Base-by-base conservation (phyloP, 2,888 invertebrate species). In the Ischnura elegans region DNA sequence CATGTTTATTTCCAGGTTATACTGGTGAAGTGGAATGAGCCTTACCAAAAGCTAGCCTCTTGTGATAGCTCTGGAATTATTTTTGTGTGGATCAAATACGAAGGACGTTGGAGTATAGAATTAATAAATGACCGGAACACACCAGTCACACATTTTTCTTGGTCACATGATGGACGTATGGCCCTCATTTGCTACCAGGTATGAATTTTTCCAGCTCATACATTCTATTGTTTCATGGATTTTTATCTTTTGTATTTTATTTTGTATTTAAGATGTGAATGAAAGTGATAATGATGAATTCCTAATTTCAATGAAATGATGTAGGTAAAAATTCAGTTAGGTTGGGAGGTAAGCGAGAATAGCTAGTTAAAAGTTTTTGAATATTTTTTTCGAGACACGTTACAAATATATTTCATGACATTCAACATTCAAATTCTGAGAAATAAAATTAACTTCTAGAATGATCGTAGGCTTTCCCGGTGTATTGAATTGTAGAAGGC, bases 81-180 rank as follows among this genome's bases (percentile, higher is more conserved):
- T 95, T 99, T 99, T 96, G 99, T 99, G 46, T 99, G 99, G 99
- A 99, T 99, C 95, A 99, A 99, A 96, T 99, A 99, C 96, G 99
- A 99, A 96, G 99, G 99, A 85, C 97, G 99, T 87, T 99, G 99
- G 99, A 99, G 99, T 95, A 99, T 99, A 95, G 99, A 99, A 96
- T 97, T 99, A 95, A 99, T 99, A 96, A 99, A 99, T 96, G 99
- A 99, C 96, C 97, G 99, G 86, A 99, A 98, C 95, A 99, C 99
- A 0, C 99, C 99, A 87, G 99, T 99, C 94, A 99, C 99, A 36
- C 99, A 99, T 96, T 99, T 99, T 96, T 98, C 99, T 36, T 99
- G 99, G 99, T 99, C 99, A 0, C 99, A 99, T 96, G 99, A 99
- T 96, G 99, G 99, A 29, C 97, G 99, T 93, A 99, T 99, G 98